Base-by-base conservation (phyloP, 2,113 vertebrate genomes). In the Eurystomus gularis region DNA sequence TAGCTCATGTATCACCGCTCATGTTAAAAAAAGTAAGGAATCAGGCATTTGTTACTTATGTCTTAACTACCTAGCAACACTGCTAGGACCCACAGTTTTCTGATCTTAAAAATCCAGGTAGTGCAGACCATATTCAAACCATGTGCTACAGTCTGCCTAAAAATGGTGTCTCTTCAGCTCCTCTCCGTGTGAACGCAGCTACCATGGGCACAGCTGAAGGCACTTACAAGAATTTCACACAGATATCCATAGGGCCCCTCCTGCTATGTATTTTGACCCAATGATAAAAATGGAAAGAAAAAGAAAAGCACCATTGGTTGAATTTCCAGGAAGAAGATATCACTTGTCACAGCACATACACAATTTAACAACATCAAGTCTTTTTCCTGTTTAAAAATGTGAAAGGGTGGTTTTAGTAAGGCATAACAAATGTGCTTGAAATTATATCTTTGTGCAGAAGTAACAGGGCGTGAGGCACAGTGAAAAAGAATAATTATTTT, bases 391-490 rank as follows among this genome's bases (percentile, higher is more conserved):
- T 86, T 64, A 75, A 95, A 94, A 91, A 89, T 16, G 24, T 42
- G 52, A 55, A 90, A 83, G 40, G 57, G 65, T 55, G 55, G 65
- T 39, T 96, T 93, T 39, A 79, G 72, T 54, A 95, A 82, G 42
- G 65, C 81, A 40, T 94, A 84, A 75, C 31, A 87, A 94, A 85
- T 39, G 25, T 35, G 55, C 17, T 89, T 92, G 81, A 92, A 83
- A 96, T 90, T 51, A 81, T 31, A 88, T 90, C 77, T 95, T 93
- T 88, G 79, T 79, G 77, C 66, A 88, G 51, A 82, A 94, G 66
- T 72, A 92, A 87, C 66, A 83, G 66, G 60, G 82, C 49, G 70
- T 37, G 49, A 76, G 58, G 72, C 48, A 90, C 73, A 89, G 46
- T 83, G 78, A 86, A 66, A 93, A 95, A 76, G 60, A 92, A 46